Percentiles rank a stretch among this genome's conserved stretches.
Conservation (phyloP, 2,888 invertebrate genomes). For the Steromphala cineraria region DNA sequence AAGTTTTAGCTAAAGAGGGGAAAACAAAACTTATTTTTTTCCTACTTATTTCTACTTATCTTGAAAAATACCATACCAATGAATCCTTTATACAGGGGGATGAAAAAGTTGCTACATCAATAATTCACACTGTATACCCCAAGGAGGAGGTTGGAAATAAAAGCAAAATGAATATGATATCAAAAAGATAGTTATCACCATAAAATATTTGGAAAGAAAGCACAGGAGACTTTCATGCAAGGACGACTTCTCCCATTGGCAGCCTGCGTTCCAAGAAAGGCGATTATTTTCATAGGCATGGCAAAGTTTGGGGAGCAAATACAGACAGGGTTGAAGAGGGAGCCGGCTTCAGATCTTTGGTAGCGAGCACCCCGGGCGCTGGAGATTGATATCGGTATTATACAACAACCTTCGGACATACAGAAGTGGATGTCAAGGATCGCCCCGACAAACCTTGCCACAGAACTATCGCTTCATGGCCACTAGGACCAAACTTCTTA, state of each 20-base stretch:
- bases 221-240: slow-evolving; percentile 1
- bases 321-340: slow-evolving; percentile 4
- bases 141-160: neutral
- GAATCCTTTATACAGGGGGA: too few species aligned
- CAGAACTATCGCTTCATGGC: slow-evolving; percentile 24
- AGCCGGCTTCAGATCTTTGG: slow-evolving; percentile 1
- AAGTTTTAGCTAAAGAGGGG: too few species aligned
- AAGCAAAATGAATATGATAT: slow-evolving; percentile 1
- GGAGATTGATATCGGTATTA: slow-evolving; percentile 8
- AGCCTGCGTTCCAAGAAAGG: slow-evolving; percentile 4
- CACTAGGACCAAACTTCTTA: slow-evolving; percentile 9
- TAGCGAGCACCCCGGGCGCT: neutral
- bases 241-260: neutral
- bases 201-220: slow-evolving; percentile 9
- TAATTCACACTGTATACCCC: too few species aligned
- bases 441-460: neutral
- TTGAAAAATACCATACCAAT: too few species aligned
- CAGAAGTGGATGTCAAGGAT: slow-evolving; percentile 11
- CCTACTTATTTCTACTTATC: too few species aligned
- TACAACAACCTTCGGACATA: slow-evolving; percentile 4
- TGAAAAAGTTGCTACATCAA: too few species aligned
- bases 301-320: slow-evolving; percentile 15
- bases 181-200: slow-evolving; percentile 8
- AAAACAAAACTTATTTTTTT: too few species aligned
- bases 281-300: slow-evolving; percentile 13